Conservation (phyloP, 2,888 invertebrate genomes). For the Amphipyra tragopoginis region DNA sequence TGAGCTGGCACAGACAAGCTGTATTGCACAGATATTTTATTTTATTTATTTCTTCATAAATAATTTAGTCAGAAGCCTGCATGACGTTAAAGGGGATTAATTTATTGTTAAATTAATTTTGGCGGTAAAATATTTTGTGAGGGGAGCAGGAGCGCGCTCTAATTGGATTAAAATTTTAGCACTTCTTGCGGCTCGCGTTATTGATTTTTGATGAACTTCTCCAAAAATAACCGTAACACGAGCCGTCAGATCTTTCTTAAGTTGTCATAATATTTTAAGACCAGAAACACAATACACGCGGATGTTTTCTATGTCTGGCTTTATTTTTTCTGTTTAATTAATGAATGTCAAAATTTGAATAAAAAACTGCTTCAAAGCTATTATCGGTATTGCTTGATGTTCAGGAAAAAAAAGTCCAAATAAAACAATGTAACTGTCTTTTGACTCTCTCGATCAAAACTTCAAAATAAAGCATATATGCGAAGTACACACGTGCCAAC, state of each 20-base stretch:
- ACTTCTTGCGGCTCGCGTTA: conserved; percentile 72
- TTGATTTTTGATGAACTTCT: conserved; percentile 75
- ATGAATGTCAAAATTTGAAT: no score
- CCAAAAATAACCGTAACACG: conserved; percentile 40
- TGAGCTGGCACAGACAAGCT: neutral
- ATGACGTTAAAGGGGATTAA: conserved; percentile 64
- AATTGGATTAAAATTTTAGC: conserved; percentile 86
- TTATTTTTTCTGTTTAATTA: neutral
- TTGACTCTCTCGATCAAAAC: no score
- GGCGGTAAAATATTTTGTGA: conserved; percentile 78
- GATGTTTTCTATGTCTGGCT: neutral
- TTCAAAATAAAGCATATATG: no score
- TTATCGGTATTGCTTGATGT: no score
- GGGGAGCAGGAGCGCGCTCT: conserved; percentile 71
- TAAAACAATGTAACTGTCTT: no score
- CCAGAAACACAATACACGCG: neutral
- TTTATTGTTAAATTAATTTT: conserved; percentile 81
- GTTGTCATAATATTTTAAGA: conserved; percentile 1
- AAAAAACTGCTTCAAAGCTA: no score
- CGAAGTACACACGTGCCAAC: no score
- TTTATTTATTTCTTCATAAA: conserved; percentile 10
- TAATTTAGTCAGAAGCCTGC: conserved; percentile 18
- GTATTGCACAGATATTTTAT: conserved; percentile 9
- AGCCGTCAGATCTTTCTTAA: neutral
- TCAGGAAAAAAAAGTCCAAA: no score